Evolutionary conservation across 2,113 vertebrate genomes (phyloP).

Genomic region (Pangasianodon hypophthalmus): DNA sequence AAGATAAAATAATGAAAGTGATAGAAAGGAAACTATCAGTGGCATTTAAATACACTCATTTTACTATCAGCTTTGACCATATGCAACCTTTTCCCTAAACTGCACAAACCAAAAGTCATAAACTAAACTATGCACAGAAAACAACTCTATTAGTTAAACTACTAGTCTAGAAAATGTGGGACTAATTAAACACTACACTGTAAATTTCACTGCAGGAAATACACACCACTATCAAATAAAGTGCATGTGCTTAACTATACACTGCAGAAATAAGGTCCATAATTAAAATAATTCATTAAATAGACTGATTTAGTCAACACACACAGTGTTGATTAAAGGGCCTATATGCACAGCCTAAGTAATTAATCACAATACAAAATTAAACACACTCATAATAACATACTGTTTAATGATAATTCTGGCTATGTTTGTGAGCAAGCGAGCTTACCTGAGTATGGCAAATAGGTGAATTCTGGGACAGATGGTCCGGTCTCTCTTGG

Average conservation of each 20-base stretch:
- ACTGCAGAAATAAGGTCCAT: not conserved
- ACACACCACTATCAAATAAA: not conserved
- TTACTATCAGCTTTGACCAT: not conserved
- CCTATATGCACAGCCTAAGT: not conserved
- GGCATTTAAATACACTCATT: not conserved
- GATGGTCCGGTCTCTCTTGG: not conserved
- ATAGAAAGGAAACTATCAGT: not conserved
- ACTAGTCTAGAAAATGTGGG: not conserved
- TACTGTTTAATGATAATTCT: not conserved
- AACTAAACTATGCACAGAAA: not conserved
- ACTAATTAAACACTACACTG: not conserved
- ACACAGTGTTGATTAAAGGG: no score
- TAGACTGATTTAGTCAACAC: no score
- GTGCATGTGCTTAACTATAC: not conserved
- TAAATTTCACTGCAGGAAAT: not conserved
- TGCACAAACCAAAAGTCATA: not conserved
- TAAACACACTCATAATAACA: not conserved
- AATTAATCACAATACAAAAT: not conserved
- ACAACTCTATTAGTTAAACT: not conserved
- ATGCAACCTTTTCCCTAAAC: not conserved
- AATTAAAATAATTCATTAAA: not conserved
- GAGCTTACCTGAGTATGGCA: constrained; percentile 15
- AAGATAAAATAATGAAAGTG: not conserved
- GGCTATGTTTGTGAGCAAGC: not conserved
- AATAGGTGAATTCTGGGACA: not conserved